These are phyloP conservation scores for Drosophila tristis DNA, from an alignment of 1,140 invertebrate genomes.

Conservation along the genomic window DNA sequence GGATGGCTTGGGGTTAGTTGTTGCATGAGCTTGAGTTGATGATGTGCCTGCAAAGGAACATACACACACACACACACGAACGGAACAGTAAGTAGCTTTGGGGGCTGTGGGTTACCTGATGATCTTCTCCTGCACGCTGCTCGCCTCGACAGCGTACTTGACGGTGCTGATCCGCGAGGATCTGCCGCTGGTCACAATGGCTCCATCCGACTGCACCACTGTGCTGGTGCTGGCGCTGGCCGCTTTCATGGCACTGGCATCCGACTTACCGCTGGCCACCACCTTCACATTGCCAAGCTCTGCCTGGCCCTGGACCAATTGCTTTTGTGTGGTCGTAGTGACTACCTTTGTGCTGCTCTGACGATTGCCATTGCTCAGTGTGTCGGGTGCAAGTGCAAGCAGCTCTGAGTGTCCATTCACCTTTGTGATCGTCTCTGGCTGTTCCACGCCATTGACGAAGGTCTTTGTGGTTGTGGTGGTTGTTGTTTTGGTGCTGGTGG, in stretches of 20 bases:
- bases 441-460: slow-evolving; percentile 38
- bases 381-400: slow-evolving; percentile 13
- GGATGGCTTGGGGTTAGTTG: slow-evolving; percentile 72
- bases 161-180: slow-evolving; percentile 52
- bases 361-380: slow-evolving; percentile 27
- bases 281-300: slow-evolving; percentile 49
- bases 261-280: slow-evolving; percentile 54
- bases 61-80: slow-evolving; percentile 15
- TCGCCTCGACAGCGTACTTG: slow-evolving; percentile 79
- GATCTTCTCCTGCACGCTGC: slow-evolving; percentile 76
- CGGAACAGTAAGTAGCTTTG: neutral
- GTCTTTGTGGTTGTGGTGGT: slow-evolving; percentile 38
- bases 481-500: slow-evolving; percentile 14
- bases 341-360: slow-evolving; percentile 10
- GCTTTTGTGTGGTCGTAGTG: slow-evolving; percentile 31
- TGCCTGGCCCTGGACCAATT: slow-evolving; percentile 35
- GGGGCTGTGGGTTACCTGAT: slow-evolving; percentile 66
- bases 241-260: slow-evolving; percentile 56
- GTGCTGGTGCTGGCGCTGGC: slow-evolving; percentile 44
- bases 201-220: slow-evolving; percentile 63
- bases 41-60: slow-evolving; percentile 34
- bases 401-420: slow-evolving; percentile 41
- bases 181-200: slow-evolving; percentile 60
- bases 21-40: slow-evolving; percentile 36
- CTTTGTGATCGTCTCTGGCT: slow-evolving; percentile 22